Evolutionary conservation across 2,888 invertebrate genomes (phyloP), one percentile per base, ranked within the genome.

Genomic region (Marasmarcha lunaedactyla): DNA sequence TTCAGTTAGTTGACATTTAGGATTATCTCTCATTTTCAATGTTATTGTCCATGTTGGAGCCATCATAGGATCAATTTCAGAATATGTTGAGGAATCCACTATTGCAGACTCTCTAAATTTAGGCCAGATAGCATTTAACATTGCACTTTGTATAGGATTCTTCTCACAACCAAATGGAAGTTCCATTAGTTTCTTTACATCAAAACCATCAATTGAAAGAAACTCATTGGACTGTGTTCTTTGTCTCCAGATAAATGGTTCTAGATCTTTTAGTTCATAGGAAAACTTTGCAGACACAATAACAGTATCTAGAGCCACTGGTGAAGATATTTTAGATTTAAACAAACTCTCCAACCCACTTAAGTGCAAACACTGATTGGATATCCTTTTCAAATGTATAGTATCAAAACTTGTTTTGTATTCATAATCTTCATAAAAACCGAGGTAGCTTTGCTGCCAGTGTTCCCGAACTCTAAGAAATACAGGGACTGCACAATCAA

Each of bases 361-460:
- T 1, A 98, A 85, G 72, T 95, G 92, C 51, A 89, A 90, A 58
- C 92, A 95, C 53, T 94, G 91, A 14, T 88, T 85, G 1, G 95
- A 94, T 40, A 91, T 88, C 49, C 88, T 87, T 59, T 90, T 90
- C 44, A 98, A 81, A 63, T 96, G 93, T 37, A 95, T 91, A 85
- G 95, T 93, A 61, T 97, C 94, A 70, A 94, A 96, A 60, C 90
- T 90, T n/a, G 92, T 89, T 50, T 92, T 87, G 34, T 89, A 85
- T 36, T 92, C 91, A 53, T 88, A 89, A 14, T 90, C 89, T 60
- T 94, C 89, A 54, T 90, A 91, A 6, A 94, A 87, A 5, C 98
- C 98, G 38, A 90, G 67, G 63, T 89, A 95, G 57, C 90, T 89
- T 39, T 90, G 88, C 59, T 95, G 92, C 89, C 92, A 92, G 48